phyloP scores from a whole-genome alignment of 2,888 invertebrate species.

The Cheilosia urbana region DNA sequence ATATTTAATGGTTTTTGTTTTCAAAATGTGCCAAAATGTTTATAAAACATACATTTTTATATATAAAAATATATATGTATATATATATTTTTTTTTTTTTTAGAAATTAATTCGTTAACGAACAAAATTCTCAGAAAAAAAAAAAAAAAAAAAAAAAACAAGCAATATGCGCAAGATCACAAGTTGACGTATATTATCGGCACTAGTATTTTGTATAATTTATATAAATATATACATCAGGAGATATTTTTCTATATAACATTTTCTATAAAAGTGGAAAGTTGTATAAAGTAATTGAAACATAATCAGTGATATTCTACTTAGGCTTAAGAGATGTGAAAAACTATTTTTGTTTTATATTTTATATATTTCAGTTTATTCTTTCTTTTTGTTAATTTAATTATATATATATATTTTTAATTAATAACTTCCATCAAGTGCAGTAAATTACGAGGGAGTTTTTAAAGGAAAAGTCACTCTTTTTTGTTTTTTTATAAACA shows the following conservation, averaged over 20 bases:
- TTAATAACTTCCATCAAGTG: neutral
- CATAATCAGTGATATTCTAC: constrained; percentile 77
- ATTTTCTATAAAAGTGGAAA: constrained; percentile 4
- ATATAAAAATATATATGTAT: constrained; percentile 28
- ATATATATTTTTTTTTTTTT: constrained; percentile 35
- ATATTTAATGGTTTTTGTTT: constrained; percentile 49
- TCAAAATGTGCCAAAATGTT: constrained; percentile 71
- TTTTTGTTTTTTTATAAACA: too few species aligned
- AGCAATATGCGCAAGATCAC: constrained; percentile 48
- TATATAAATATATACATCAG: constrained; percentile 17
- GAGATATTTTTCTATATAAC: constrained; percentile 14
- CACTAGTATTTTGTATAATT: constrained; percentile 63
- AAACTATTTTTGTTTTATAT: constrained; percentile 15
- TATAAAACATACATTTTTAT: constrained; percentile 49
- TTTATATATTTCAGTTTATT: neutral
- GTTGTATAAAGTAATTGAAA: constrained; percentile 67
- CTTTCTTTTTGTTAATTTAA: constrained; percentile 13
- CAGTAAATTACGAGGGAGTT: constrained; percentile 31
- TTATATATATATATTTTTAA: constrained; percentile 19
- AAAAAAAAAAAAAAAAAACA: constrained; percentile 23
- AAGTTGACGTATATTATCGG: constrained; percentile 43
- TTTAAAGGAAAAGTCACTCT: too few species aligned
- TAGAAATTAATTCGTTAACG: constrained; percentile 32
- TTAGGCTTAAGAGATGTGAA: constrained; percentile 63
- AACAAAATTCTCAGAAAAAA: constrained; percentile 63